Evolutionary conservation across 2,888 invertebrate species (phyloP), one percentile per base, ranked within the genome.

Genomic region (Parthenolecanium corni): DNA sequence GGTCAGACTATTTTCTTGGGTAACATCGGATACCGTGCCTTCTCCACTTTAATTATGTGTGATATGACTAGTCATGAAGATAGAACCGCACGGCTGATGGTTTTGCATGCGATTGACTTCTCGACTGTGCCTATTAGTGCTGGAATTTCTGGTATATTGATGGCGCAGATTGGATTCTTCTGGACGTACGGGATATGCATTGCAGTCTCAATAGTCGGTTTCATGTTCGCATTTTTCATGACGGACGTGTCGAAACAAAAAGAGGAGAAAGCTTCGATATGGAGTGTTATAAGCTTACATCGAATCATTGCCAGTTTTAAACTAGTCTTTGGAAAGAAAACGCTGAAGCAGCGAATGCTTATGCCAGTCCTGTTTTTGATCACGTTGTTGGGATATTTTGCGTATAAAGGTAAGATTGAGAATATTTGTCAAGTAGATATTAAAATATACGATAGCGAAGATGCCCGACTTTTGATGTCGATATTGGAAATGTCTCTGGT

Each of bases 21-120:
- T 9, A 31, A 31, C 31, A 31, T 31, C 31, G 31, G 31, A 9
- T 31, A 31, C 31, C 36, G 58, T 65, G 18, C 65, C 64, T 31
- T 31, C 31, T 4, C 31, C 31, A 31, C 31, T 9, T 9, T 31
- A 4, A 31, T 31, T 23, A 53, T 66, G 23, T 51, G 61, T 40
- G 66, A 66, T 47, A 56, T 65, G 23, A 65, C 64, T 11, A 38
- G 62, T 20, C 64, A 64, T 6, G 58, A 64, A 6, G 62, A 57
- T 25, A 61, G 69, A 36, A 68, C 68, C 11, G 64, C 67, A 31
- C 64, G 66, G 11, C 23, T 66, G 16, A 64, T 64, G 2, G 47
- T 62, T n/a, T 46, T 64, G 9, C 14, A 52, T 1, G 18, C 64
- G 6, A 31, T 66, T 1, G 47, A 62, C 20, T 44, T 56, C 36